These are phyloP conservation scores for Parapristionchus giblindavisi DNA, from an alignment of 2,888 invertebrate species.

Conservation along the genomic window DNA sequence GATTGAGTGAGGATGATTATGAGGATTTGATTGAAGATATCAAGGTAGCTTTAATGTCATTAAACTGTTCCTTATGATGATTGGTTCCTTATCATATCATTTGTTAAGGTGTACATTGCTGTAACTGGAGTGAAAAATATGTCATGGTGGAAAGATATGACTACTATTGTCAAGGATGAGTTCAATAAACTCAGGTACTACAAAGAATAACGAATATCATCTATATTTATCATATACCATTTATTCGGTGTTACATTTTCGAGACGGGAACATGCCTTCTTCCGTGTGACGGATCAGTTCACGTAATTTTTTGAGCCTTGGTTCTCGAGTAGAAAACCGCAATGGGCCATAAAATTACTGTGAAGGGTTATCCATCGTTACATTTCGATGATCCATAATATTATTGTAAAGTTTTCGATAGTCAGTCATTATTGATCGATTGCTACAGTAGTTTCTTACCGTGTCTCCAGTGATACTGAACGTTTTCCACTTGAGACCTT, in stretches of 20 bases:
- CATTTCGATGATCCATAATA: too few relatives aligned
- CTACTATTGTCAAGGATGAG: conserved; percentile 45
- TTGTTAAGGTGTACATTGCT: conserved; percentile 40
- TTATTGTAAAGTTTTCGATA: not conserved
- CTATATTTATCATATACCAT: not conserved
- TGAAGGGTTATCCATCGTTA: too few relatives aligned
- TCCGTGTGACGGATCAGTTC: too few relatives aligned
- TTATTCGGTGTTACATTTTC: not conserved
- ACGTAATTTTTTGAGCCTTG: too few relatives aligned
- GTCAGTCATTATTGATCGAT: not conserved
- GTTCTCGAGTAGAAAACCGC: too few relatives aligned
- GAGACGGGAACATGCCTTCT: too few relatives aligned
- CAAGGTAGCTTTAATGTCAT: conserved; percentile 74
- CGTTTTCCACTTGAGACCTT: too few relatives aligned
- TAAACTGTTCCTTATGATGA: conserved; percentile 15
- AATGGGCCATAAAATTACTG: too few relatives aligned
- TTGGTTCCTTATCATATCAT: not conserved
- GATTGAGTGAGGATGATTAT: conserved; percentile 86
- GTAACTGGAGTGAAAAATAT: conserved; percentile 41
- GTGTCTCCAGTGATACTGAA: too few relatives aligned
- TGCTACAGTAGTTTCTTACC: not conserved
- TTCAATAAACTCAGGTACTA: conserved; percentile 44
- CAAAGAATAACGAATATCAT: not conserved
- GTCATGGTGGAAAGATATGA: conserved; percentile 54
- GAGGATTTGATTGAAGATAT: conserved; percentile 97